phyloP scores from a whole-genome alignment of 2,888 invertebrate species.

The Perithous albicinctus region DNA sequence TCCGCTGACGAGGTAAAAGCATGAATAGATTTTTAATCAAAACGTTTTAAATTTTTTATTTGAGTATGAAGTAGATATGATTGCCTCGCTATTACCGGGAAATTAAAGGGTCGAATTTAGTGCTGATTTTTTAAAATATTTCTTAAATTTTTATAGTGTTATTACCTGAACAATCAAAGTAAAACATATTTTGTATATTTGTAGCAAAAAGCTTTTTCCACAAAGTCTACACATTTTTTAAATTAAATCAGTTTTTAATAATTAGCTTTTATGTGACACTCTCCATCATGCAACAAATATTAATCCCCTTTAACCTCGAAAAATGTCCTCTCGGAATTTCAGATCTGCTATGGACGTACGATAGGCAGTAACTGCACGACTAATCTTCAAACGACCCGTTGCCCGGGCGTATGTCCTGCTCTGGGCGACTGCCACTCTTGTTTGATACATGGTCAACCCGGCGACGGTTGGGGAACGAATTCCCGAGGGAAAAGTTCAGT shows the following conservation, averaged over 20 bases:
- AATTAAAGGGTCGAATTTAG: too few species aligned
- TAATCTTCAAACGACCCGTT: slow-evolving; percentile 94
- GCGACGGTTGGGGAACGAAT: slow-evolving; percentile 84
- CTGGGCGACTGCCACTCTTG: slow-evolving; percentile 96
- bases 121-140: too few species aligned
- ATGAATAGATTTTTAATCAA: background rate
- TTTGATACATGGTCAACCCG: slow-evolving; percentile 91
- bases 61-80: background rate
- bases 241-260: too few species aligned
- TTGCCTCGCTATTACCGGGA: too few species aligned
- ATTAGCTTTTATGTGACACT: too few species aligned
- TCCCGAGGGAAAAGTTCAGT: slow-evolving; percentile 86
- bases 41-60: background rate
- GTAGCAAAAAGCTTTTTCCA: too few species aligned
- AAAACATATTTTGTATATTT: too few species aligned
- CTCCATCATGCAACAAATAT: background rate
- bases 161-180: too few species aligned
- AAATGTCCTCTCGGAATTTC: background rate
- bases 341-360: slow-evolving; percentile 92
- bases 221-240: too few species aligned
- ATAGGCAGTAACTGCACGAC: slow-evolving; percentile 96
- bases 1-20: slow-evolving; percentile 89
- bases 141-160: too few species aligned
- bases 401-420: slow-evolving; percentile 95
- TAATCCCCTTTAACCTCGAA: background rate